Evolutionary conservation across 2,888 invertebrate species (phyloP).

Genomic region (Hemistola chrysoprasaria): DNA sequence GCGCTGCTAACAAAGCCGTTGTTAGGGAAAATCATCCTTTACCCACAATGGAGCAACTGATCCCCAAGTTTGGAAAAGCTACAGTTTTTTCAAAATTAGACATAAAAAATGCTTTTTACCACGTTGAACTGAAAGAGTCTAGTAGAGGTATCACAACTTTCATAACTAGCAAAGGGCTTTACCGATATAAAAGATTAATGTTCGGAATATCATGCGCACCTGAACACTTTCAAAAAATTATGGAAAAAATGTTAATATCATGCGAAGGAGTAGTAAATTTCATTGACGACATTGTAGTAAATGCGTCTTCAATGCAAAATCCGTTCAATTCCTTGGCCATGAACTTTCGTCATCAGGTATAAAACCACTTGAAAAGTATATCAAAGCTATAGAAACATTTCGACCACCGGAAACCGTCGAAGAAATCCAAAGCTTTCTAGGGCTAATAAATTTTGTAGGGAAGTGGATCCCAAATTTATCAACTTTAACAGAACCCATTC

Average conservation of each 20-base stretch:
- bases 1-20: conserved; percentile 26
- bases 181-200: conserved; percentile 49
- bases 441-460: conserved; percentile 6
- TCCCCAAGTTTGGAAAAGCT: conserved; percentile 22
- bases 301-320: conserved; percentile 2
- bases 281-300: too few relatives aligned
- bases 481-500: conserved; percentile 26
- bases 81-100: conserved; percentile 30
- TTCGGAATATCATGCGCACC: conserved; percentile 57
- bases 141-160: conserved; percentile 34
- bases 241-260: too few relatives aligned
- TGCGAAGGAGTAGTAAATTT: too few relatives aligned
- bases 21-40: conserved; percentile 28
- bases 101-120: conserved; percentile 34
- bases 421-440: conserved; percentile 32
- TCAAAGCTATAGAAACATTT: too few relatives aligned
- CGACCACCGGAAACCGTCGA: conserved; percentile 10
- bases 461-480: conserved; percentile 31
- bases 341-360: conserved; percentile 21
- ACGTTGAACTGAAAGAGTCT: conserved; percentile 26
- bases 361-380: too few relatives aligned
- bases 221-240: conserved; percentile 41
- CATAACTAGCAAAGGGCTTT: too few relatives aligned
- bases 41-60: conserved; percentile 18
- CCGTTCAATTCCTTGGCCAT: conserved; percentile 23